Evolutionary conservation across 1,140 invertebrate genomes (phyloP).

Genomic region (Belonocnema kinseyi): DNA sequence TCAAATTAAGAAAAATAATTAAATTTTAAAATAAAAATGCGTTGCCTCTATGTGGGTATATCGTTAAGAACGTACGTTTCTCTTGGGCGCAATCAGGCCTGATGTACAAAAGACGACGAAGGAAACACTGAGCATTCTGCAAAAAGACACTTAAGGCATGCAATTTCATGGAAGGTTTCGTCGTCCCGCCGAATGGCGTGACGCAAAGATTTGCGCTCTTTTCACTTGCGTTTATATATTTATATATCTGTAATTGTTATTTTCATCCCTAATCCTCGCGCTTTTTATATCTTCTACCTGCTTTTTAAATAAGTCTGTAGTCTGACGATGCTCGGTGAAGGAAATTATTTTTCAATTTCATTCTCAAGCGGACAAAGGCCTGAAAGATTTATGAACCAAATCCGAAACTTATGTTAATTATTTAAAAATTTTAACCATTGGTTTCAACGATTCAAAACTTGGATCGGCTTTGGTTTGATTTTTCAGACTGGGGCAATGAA

Average conservation of each 20-base stretch:
- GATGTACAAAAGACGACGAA: constrained; percentile 65
- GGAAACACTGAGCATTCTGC: constrained; percentile 74
- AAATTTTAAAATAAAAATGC: constrained; percentile 45
- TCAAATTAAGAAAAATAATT: constrained; percentile 42
- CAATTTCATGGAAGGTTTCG: constrained; percentile 65
- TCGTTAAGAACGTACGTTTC: constrained; percentile 54
- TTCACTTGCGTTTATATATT: constrained; percentile 20
- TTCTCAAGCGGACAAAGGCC: constrained; percentile 27
- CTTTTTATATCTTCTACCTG: background rate
- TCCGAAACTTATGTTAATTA: background rate
- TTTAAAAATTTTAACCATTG: background rate
- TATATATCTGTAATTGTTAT: background rate
- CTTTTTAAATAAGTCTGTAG: background rate
- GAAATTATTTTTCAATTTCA: constrained; percentile 6
- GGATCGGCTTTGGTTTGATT: too few species aligned
- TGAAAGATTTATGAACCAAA: background rate
- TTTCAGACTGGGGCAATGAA: background rate
- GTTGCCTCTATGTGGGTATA: constrained; percentile 47
- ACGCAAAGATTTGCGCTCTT: constrained; percentile 30
- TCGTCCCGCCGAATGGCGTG: constrained; percentile 43
- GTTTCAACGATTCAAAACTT: too few species aligned
- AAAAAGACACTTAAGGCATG: constrained; percentile 75
- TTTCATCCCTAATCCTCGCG: constrained; percentile 7
- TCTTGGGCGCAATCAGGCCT: constrained; percentile 56
- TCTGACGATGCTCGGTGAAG: constrained; percentile 2